Evolutionary conservation across 2,888 invertebrate genomes (phyloP), one percentile per base, ranked within the genome.

Genomic region (Eupsilia transversa): DNA sequence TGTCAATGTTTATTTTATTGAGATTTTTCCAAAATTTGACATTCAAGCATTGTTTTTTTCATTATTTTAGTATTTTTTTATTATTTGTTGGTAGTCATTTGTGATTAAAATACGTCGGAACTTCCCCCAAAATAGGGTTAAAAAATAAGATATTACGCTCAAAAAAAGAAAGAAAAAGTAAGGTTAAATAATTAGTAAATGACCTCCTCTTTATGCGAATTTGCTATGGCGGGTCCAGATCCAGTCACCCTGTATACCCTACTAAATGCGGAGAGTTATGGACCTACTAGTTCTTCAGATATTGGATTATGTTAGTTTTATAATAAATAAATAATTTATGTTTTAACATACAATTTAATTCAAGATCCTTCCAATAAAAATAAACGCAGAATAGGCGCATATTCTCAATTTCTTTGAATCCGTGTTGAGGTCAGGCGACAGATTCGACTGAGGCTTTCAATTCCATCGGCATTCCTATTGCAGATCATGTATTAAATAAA

Each of bases 381-480:
- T 49, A 14, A 60, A 57, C 66, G 41, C 12, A 41, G 30, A 70
- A 59, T 33, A 17, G 2, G 23, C 6, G 7, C 12, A 63, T n/a
- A n/a, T 64, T 69, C 56, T n/a, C 30, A 20, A 35, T 56, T 64
- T 64, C 49, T 68, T 63, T 61, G 0, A 73, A 75, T 70, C 20
- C 12, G 65, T 74, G 38, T 76, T 76, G 70, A 86, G 66, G 73
- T 79, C 66, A 77, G 30, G 52, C 61, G 43, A 74, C 71, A 38
- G 38, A 60, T 63, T 67, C 66, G 46, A 59, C 41, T 54, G 52
- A 71, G 67, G 70, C 49, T 84, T 85, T 80, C 67, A 70, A 83
- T 74, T 77, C 27, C 35, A 67, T 78, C 67, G 70, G 68, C 79
- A 86, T 87, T 85, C 76, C 72, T 81, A 83, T 74, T 72, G 65